Base-by-base conservation (phyloP, 2,797 vertebrate species). In the Cynopterus sphinx region DNA sequence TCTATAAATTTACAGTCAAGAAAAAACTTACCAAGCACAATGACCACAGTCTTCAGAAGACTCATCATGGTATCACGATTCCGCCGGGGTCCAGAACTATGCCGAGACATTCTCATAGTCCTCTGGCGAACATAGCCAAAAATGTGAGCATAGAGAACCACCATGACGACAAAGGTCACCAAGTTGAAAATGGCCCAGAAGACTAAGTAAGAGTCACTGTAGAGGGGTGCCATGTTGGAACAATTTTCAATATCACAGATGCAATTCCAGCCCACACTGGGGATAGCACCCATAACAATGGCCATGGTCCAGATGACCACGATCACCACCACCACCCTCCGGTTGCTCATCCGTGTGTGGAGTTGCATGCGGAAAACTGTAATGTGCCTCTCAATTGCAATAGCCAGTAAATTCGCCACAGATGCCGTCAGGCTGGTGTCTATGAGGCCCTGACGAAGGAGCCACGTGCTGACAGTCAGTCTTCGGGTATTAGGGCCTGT, bases 1-100 rank as follows among this genome's bases (percentile, higher is more conserved):
- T 55, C n/a, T 31, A 16, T 75, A 73, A 0, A 9, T 24, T 36
- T 46, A 94, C 81, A 70, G n/a, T 41, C 15, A 94, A 97, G n/a
- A 22, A 78, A 86, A 36, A 81, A 98, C 99, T 99, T 96, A 99
- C 99, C 99, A 90, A 99, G 98, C 19, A 99, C 99, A 95, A 99
- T 99, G 96, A 99, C 99, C 95, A 99, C 99, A 0, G 99, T 99
- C 98, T 99, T 99, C 98, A 99, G 98, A 98, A 99, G 99, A 96
- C 99, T 99, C 99, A 99, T 99, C 99, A 99, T 99, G 96, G 99
- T 99, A 95, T 99, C 99, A 77, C 99, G 99, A 98, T 99, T 99
- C 93, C 99, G 99, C 43, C 99, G 99, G 3, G 99, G 99, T 84
- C 99, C 99, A 57, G 99, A 99, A 98, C 99, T 99, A 97, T 99